Conservation (phyloP, 2,113 vertebrate species). For the Pseudopodoces humilis region DNA sequence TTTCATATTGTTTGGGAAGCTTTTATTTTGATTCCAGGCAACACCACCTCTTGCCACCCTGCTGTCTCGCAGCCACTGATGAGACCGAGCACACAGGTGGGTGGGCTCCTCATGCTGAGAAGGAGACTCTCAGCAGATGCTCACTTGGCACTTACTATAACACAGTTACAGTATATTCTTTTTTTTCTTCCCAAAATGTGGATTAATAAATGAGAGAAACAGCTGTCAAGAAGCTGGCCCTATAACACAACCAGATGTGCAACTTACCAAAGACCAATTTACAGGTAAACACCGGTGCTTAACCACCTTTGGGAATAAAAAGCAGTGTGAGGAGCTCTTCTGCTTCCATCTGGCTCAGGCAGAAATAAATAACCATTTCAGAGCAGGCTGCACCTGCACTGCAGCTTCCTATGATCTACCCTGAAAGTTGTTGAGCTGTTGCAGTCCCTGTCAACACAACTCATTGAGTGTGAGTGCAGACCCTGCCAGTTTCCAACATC, state of each 20-base stretch:
- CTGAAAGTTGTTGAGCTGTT: background rate
- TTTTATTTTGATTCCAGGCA: background rate
- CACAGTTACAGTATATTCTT: background rate
- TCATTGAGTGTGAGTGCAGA: background rate
- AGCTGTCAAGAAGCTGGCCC: background rate
- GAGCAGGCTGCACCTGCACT: background rate
- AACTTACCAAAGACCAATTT: background rate
- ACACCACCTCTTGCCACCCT: background rate
- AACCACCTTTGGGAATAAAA: background rate
- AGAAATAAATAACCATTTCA: background rate
- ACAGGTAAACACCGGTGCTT: background rate
- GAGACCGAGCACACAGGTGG: background rate
- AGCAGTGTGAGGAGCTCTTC: background rate
- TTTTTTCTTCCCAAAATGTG: background rate
- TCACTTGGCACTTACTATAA: background rate
- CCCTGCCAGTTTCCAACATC: background rate
- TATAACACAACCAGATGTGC: background rate
- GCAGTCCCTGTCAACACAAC: background rate
- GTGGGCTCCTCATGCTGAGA: background rate
- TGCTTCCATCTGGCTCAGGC: background rate
- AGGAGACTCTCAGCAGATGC: background rate
- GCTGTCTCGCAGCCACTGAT: fast-evolving
- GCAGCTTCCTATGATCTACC: background rate
- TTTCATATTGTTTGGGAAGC: background rate
- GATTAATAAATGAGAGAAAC: background rate